phyloP scores from a whole-genome alignment of 2,113 vertebrate species.

The Misgurnus mizolepis region DNA sequence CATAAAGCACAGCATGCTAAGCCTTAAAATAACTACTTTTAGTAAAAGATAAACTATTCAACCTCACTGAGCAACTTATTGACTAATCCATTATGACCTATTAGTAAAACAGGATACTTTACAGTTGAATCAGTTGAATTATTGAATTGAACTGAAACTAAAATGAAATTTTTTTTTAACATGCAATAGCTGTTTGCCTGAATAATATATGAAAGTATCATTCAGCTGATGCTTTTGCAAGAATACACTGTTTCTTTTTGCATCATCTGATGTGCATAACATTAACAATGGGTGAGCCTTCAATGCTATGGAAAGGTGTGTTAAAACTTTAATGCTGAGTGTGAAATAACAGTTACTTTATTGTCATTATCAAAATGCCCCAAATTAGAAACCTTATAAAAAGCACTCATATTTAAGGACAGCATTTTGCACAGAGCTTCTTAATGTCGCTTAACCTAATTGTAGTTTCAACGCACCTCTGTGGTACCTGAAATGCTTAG shows the following conservation, averaged over 20 bases:
- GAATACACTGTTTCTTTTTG: background rate
- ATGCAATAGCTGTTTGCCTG: background rate
- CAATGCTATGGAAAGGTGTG: background rate
- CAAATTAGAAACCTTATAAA: slow-evolving; percentile 5
- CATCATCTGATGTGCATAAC: background rate
- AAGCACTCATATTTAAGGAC: background rate
- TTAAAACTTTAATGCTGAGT: slow-evolving; percentile 22
- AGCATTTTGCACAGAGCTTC: background rate
- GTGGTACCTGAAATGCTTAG: background rate
- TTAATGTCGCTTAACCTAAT: slow-evolving; percentile 7
- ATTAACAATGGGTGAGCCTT: slow-evolving; percentile 4
- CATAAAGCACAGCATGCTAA: too few species aligned
- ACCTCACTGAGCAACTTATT: too few species aligned
- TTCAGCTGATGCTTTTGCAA: background rate
- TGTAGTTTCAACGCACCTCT: slow-evolving; percentile 17
- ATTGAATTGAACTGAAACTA: too few species aligned
- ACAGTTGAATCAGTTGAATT: too few species aligned
- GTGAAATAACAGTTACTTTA: background rate
- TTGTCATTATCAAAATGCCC: slow-evolving; percentile 10
- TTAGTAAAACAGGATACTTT: too few species aligned
- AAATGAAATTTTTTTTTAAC: background rate
- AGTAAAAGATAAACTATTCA: too few species aligned
- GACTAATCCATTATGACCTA: too few species aligned
- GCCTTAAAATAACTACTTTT: too few species aligned
- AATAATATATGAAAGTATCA: background rate